Percentiles rank a stretch among this genome's conserved stretches.
Conservation (phyloP, 2,888 invertebrate genomes). For the Ichneumon xanthorius region DNA sequence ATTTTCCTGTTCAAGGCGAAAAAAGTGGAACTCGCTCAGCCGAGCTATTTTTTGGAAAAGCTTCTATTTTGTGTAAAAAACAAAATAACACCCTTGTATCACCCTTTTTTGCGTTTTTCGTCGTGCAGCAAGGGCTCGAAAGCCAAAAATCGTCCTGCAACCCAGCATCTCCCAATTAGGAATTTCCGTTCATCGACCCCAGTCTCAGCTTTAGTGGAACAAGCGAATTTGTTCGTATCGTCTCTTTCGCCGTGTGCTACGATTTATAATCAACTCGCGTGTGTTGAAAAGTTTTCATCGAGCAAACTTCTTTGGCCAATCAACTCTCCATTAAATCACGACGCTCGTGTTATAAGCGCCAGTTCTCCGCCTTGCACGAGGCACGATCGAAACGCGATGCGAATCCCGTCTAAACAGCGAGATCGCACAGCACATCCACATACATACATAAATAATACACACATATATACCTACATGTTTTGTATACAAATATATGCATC, state of each 20-base stretch:
- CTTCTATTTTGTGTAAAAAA: no score
- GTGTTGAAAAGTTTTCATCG: neutral
- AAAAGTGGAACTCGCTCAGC: no score
- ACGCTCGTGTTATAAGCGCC: neutral
- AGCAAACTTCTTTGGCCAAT: slow-evolving; percentile 4
- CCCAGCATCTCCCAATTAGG: neutral
- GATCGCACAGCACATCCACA: neutral
- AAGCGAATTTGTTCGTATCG: neutral
- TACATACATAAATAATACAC: neutral
- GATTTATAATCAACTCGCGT: neutral
- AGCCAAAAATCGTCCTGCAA: neutral
- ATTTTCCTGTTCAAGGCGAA: no score
- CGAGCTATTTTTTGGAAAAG: no score
- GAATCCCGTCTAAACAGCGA: neutral
- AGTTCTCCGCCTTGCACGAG: neutral
- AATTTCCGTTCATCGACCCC: neutral
- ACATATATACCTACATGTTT: neutral
- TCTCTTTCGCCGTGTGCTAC: neutral
- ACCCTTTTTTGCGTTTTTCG: no score
- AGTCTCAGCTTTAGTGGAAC: neutral
- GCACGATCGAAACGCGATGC: neutral
- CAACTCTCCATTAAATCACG: neutral
- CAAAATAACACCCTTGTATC: no score
- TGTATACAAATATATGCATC: no score
- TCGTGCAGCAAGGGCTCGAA: neutral